phyloP scores from a whole-genome alignment of 2,888 invertebrate genomes.

The Megastigmus dorsalis region DNA sequence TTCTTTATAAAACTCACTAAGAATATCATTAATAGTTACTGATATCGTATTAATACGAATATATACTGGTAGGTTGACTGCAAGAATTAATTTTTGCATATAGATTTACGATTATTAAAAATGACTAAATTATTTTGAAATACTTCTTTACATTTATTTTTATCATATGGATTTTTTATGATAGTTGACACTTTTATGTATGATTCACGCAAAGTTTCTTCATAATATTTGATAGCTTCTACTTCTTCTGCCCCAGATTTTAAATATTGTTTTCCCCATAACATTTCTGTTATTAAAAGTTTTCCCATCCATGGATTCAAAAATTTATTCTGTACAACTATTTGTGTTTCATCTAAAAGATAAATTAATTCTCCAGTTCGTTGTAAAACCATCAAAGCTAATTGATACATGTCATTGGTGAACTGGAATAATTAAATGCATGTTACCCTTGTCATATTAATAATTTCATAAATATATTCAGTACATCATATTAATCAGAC shows the following conservation, averaged over 20 bases:
- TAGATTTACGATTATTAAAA: background rate
- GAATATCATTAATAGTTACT: conserved; percentile 80
- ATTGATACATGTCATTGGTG: conserved; percentile 75
- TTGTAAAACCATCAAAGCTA: conserved; percentile 82
- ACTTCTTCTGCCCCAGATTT: conserved; percentile 83
- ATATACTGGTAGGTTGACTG: conserved; percentile 83
- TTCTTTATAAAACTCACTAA: conserved; percentile 81
- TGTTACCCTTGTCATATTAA: no score
- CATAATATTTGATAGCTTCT: conserved; percentile 81
- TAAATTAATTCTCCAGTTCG: conserved; percentile 80
- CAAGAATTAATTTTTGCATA: conserved; percentile 12
- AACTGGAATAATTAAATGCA: conserved; percentile 3
- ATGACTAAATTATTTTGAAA: background rate
- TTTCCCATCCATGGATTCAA: conserved; percentile 84
- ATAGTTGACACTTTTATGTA: conserved; percentile 56
- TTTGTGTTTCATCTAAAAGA: conserved; percentile 80
- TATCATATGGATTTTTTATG: conserved; percentile 56
- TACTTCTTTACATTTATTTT: conserved; percentile 26
- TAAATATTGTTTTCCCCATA: conserved; percentile 85
- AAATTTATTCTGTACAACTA: conserved; percentile 81
- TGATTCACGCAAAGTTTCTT: conserved; percentile 77
- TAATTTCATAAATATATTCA: no score
- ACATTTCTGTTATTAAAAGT: conserved; percentile 86
- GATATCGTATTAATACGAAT: conserved; percentile 89
- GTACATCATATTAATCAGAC: no score